Base-by-base conservation (phyloP, 2,797 vertebrate species). In the Smutsia temminckii region DNA sequence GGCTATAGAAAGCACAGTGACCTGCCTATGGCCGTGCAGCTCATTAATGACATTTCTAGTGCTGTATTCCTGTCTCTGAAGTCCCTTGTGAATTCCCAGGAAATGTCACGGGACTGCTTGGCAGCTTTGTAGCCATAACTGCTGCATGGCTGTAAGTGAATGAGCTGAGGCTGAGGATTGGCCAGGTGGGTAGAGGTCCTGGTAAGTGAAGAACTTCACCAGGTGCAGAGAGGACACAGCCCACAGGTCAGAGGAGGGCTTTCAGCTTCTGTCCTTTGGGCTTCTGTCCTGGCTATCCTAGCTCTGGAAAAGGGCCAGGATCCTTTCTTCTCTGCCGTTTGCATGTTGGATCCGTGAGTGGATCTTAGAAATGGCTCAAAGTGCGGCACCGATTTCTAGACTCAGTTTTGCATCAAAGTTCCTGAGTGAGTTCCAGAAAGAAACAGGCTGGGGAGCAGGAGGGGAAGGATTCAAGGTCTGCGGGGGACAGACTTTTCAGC, bases 401-500 rank as follows among this genome's bases (percentile, higher is more conserved):
- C 32, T 72, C 32, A 4, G 21, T 80, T 66, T 40, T 71, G 18
- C 17, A 34, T 11, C 46, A 10, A 29, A 40, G 57, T 40, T 10
- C 32, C 5, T 46, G 21, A 42, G 9, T 23, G 18, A 69, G 13
- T 34, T 71, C 49, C 25, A 1, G 8, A 57, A 40, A 49, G 23
- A 69, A 57, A 46, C 20, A 77, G 61, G 18, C 46, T 20, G 32
- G 51, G 5, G 12, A 51, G n/a, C 32, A 20, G 42, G 23, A 20
- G 0, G 10, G 17, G 1, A 6, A 64, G 10, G 27, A 64, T 37
- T 51, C 18, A 1, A 4, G n/a, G 49, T 37, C 27, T 12, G 0
- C 25, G 8, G 57, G 32, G 37, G 63, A 20, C 29, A 53, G 29
- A 25, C 27, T 14, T n/a, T 3, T 72, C 21, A 29, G 23, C 53